Evolutionary conservation across 2,113 vertebrate genomes (phyloP), one percentile per base, ranked within the genome.

Genomic region (Platysternon megacephalum): DNA sequence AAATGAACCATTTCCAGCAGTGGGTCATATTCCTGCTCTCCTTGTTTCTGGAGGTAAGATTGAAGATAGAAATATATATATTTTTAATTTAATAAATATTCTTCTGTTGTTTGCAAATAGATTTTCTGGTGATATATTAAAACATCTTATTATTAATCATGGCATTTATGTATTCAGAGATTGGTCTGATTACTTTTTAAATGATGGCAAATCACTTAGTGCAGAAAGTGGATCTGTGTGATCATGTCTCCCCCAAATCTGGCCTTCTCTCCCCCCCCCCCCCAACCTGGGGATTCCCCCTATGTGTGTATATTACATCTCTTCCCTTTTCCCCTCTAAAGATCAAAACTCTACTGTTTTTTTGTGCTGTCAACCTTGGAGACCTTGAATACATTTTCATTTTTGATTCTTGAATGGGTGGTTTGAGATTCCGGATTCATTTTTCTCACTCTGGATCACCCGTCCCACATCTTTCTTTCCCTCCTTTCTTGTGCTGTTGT

Each of bases 31-130:
- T 97, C 81, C 79, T 97, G 89, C 93, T 97, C 22, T 93, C 94
- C 68, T 95, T 97, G 82, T 90, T 96, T 53, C 95, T 96, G 93
- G 95, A 97, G 97, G 97, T 97, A 90, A 97, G 96, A 39, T 12
- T 19, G 85, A 2, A 16, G 11, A 16, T 11, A 44, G 11, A 39
- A 7, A 5, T 26, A 32, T 49, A 3, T 19, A 6, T 44, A 0
- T 48, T 21, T 35, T 35, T 3, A 32, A 65, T 16, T 4, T 16
- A 65, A 13, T 35, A 65, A 35, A 35, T 65, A 14, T 32, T 35
- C 58, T 61, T 6, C 11, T 16, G 13, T n/a, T n/a, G 8, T 68
- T n/a, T n/a, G 65, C 14, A n/a, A n/a, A n/a, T 10, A 68, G 65
- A 21, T 68, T 68, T 68, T n/a, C 65, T 68, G 65, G 65, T 21